Evolutionary conservation across 2,113 vertebrate genomes (phyloP), one percentile per base, ranked within the genome.

Genomic region (Malurus alboscapulatus): DNA sequence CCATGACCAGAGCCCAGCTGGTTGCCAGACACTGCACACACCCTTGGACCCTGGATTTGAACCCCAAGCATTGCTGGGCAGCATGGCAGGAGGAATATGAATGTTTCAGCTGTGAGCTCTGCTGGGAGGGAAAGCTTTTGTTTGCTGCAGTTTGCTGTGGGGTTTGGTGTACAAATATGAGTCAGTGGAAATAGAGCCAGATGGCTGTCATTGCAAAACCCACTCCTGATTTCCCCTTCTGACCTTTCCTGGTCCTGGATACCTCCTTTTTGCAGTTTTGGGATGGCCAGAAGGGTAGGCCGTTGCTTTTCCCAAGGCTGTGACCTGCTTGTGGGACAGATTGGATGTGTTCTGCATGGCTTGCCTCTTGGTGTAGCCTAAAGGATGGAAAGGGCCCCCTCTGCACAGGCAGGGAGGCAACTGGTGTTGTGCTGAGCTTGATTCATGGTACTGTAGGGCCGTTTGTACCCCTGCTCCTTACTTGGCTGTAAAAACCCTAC

Each of bases 1-100:
- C 32, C 45, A 5, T 62, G 69, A 27, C 47, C 45, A 95, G 53
- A 88, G 78, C 34, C 53, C 57, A 69, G 38, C 61, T 42, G 61
- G 34, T 17, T 86, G 58, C 29, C 32, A 16, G 59, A 12, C 17
- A 17, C 36, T 61, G 32, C 8, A 6, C 11, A 2, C 18, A 2
- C 19, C 12, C 84, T 57, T 48, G 32, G n/a, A 61, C 47, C 61
- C 50, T 72, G 58, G 67, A 2, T 80, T 68, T 75, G 65, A 59
- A 18, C 30, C 30, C 54, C 54, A 42, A 14, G 58, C 75, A 61
- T 2, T 67, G 48, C 20, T 24, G 27, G 69, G 34, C 53, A 67
- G 22, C 38, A 24, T 1, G 6, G 24, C 88, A 90, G 48, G 0
- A 0, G 30, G 38, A 53, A 29, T 19, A 2, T 6, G 7, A 7